Evolutionary conservation across 2,888 invertebrate genomes (phyloP).

Genomic region (Catotricha subobsoleta): DNA sequence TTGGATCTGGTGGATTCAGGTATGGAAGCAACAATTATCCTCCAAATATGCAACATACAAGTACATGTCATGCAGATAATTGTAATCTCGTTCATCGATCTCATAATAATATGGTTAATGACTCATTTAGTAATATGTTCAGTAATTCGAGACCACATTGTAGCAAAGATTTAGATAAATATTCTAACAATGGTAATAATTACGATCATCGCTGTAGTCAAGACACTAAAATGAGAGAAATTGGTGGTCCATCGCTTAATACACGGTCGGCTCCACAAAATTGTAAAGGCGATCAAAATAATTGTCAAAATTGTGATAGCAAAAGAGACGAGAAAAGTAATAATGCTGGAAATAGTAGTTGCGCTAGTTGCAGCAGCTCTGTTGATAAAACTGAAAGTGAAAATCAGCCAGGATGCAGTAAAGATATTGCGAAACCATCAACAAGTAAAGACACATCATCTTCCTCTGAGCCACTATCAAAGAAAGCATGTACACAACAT

Average conservation of each 20-base stretch:
- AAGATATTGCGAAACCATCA: background rate
- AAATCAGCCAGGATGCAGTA: background rate
- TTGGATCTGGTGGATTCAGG: background rate
- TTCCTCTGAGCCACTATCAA: too few relatives aligned
- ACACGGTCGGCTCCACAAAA: background rate
- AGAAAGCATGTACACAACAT: slow-evolving; percentile 7
- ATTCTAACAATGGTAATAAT: background rate
- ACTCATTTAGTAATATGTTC: background rate
- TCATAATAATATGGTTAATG: background rate
- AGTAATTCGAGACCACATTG: slow-evolving; percentile 4
- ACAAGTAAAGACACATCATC: background rate
- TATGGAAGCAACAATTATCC: background rate
- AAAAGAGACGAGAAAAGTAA: background rate
- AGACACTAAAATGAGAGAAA: slow-evolving; percentile 5
- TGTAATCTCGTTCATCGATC: slow-evolving; percentile 5
- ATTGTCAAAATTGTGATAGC: background rate
- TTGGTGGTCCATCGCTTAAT: background rate
- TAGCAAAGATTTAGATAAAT: slow-evolving; percentile 1
- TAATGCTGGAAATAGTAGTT: background rate
- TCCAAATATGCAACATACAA: background rate
- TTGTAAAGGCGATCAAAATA: background rate
- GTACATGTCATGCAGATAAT: slow-evolving; percentile 6
- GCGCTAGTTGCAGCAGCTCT: background rate
- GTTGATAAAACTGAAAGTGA: background rate
- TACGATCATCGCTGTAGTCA: slow-evolving; percentile 1